Evolutionary conservation across 2,797 vertebrate species (phyloP), one percentile per base, ranked within the genome.

Genomic region (Tachyglossus aculeatus): DNA sequence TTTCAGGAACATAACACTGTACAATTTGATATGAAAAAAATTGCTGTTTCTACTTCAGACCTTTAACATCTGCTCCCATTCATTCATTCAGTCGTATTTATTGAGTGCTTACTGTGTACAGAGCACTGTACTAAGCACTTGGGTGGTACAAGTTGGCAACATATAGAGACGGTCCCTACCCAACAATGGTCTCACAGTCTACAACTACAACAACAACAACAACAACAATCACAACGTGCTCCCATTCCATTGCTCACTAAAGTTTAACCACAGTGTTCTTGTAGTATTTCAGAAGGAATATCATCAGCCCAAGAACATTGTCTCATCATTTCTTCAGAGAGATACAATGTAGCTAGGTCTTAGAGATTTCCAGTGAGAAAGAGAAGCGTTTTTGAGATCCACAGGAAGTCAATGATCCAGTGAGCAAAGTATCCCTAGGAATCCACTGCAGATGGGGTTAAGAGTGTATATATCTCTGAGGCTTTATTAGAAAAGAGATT

Each of bases 281-380:
- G 36, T 47, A 77, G 19, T 33, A 78, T 81, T 85, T 87, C 84
- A 82, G 80, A 82, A 66, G 52, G 57, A 80, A 83, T 61, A 33
- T 54, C 57, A 81, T 61, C 31, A 53, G 1, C 1, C 56, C 69
- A 38, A 78, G 67, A 67, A 68, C 38, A 34, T n/a, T 64, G 18
- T 77, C 57, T 71, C 44, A 81, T 41, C 3, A 19, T 64, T 70
- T 57, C 51, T 82, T 82, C 48, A 61, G 70, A 80, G n/a, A 83
- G 44, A 62, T 60, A 43, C 19, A 58, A 24, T 32, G 33, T 12
- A 73, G 40, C 38, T 64, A 21, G 51, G 25, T 5, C 43, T 57
- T 39, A 52, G 38, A 60, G 50, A 63, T 33, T 80, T 76, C 43
- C 58, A 85, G 54, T 21, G 50, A 87, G 60, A 50, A 64, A 59